Base-by-base conservation (phyloP, 1,140 invertebrate species). In the Tetragonula clypearis region DNA sequence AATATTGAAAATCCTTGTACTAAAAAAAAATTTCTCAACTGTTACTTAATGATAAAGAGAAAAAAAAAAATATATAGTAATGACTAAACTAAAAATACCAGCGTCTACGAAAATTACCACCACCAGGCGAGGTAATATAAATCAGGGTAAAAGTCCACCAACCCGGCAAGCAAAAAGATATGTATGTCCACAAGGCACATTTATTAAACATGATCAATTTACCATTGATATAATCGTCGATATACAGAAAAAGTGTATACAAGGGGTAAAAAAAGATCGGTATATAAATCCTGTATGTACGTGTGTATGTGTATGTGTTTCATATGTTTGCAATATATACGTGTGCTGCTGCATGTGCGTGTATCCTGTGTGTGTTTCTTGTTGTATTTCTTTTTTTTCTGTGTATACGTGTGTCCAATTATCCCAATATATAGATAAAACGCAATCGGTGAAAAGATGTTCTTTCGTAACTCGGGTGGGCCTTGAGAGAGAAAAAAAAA, bases 161-260 rank as follows among this genome's bases (percentile, higher is more conserved):
- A 91, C 93, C 94, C 93, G 89, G 91, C 93, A 95, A 95, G 94
- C 94, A 92, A 94, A 94, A 95, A 92, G 90, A 90, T 91, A 90
- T 93, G 93, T 94, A 92, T 90, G 81, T 94, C 94, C 94, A 95
- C 94, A 92, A 94, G 93, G 93, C 93, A 95, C 93, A 93, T 95
- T 95, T 95, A 95, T 95, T 95, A 94, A 95, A 94, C 94, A 95
- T 94, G 91, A 94, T 95, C 94, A 92, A 79, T 94, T 92, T 87
- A 93, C 92, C 92, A 93, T 94, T 87, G 92, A 92, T 94, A 92
- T 92, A 93, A 90, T 90, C 82, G 75, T 91, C 72, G 83, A 90
- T 87, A 87, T 90, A 90, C 92, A 93, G 85, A 93, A 81, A 92
- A 84, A 76, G 87, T 88, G 82, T 93, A 93, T 92, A 93, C 90